Base-by-base conservation (phyloP, 1,140 invertebrate species). In the Meloidogyne chitwoodi region DNA sequence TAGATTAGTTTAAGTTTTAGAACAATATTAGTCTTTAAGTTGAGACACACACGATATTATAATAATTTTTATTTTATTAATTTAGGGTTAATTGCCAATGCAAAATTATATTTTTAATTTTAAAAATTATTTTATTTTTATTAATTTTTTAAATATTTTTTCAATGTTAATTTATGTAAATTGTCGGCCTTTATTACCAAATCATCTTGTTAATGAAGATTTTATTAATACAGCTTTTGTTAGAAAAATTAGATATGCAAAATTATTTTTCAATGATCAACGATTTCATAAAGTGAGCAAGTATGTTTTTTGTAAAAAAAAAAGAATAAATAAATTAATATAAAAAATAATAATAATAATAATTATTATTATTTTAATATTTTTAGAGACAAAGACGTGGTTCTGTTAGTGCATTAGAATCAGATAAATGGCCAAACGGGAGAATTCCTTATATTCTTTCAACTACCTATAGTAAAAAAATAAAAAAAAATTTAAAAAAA, bases 381-480 rank as follows among this genome's bases (percentile, higher is more conserved):
- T 76, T 48, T 76, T 76, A 76, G 56, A 22, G 69, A 56, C 68
- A 75, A 76, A 31, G 41, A 12, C 74, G 79, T 27, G 79, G 83
- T 34, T 84, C 84, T 11, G 84, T 82, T 3, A 85, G 87, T 27
- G 73, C 84, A 22, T 76, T 84, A 26, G 85, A 87, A 68, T 77
- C 81, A 19, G 85, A 86, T 76, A 86, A 86, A 79, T 86, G 85
- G 85, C 85, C 85, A 4, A 77, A 78, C 31, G 85, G 85, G 26
- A 61, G 85, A 67, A 77, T 86, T 29, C 85, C 85, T 24, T 86
- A 86, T 69, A 72, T 87, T 29, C 76, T 86, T 2, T 87, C 85
- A 12, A 56, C 82, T 31, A 79, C 82, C 14, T 86, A 87, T 77
- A 86, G 84, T 87, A 81, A 80, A n/a, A 3, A 44, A 41, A 29